Evolutionary conservation across 1,140 invertebrate species (phyloP), one percentile per base, ranked within the genome.

Genomic region (Belonocnema kinseyi): DNA sequence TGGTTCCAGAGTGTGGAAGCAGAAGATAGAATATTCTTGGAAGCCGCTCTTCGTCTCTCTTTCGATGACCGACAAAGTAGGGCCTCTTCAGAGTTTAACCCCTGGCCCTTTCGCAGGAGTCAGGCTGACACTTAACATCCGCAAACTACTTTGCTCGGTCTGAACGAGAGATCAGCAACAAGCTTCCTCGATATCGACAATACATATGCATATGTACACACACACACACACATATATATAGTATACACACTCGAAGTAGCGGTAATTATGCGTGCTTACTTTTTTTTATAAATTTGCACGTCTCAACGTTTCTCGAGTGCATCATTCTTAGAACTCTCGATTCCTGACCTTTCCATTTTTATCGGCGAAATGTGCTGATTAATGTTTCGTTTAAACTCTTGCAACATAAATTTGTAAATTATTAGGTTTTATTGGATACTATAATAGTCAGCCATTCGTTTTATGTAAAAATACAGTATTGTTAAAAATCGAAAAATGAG

Each of bases 121-220:
- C 80, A 74, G 70, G 51, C 76, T 77, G 77, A 79, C 77, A 81
- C 77, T 81, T 81, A 79, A 81, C 77, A 81, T 79, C 77, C 73
- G 80, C 80, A 79, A 81, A 81, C 80, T 82, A 79, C 77, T 77
- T 79, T 77, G 75, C 77, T 61, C 71, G 61, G 76, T 81, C 78
- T 81, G 77, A 73, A 78, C 66, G 50, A 74, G 74, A 81, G 77
- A 81, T 81, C 80, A 78, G 78, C 75, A 76, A 81, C 75, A 77
- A 66, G 61, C 61, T 66, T 66, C 33, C 61, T 40, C 61, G 61
- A 66, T 66, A 66, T 66, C 40, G 61, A 66, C 61, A 40, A 66
- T 66, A 46, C 61, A 66, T 33, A 66, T 66, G 40, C 2, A 11
- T 46, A 46, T 46, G 11, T 33, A 33, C 5, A 33, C 3, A 26